Evolutionary conservation across 1,140 invertebrate genomes (phyloP), one percentile per base, ranked within the genome.

Genomic region (Drosophila tani): DNA sequence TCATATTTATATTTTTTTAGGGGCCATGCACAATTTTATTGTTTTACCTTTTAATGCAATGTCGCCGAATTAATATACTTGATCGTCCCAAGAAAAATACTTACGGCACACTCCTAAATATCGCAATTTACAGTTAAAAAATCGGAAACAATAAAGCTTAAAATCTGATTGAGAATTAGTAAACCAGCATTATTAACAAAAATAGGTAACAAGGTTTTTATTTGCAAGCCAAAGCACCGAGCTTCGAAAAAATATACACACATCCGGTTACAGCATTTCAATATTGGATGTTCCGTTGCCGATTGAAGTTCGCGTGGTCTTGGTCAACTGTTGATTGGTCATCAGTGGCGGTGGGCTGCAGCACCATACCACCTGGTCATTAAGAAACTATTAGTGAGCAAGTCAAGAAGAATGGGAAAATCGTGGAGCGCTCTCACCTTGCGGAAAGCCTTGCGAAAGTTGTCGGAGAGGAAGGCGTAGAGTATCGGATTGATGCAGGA

Each of bases 401-500:
- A 29, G 0, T 3, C 9, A 32, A 11, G 9, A 32, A 32, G 32
- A 32, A 32, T 32, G 1, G 29, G 29, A 32, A 32, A 32, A 32
- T 32, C 9, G 32, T 1, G 32, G 32, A 32, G 9, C 9, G 32
- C 32, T 70, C 29, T 73, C 57, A 93, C 92, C 93, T 96, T 96
- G 29, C 95, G 93, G 91, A 97, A 97, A n/a, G 96, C 96, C 91
- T 97, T 96, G 15, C 96, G 94, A 92, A 97, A 97, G 84, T 97
- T 97, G 66, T 97, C 96, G 3, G 96, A 97, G 0, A 97, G 93
- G 83, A 97, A 97, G 1, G 97, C 98, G 93, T 99, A 99, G n/a
- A 99, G 94, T 69, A 99, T 97, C 0, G 98, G 98, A 93, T 99
- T 99, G 67, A 99, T 96, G 90, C 98, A 99, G 74, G 97, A 97